These are phyloP conservation scores for Capromys pilorides DNA, from an alignment of 2,797 vertebrate species.

Conservation along the genomic window DNA sequence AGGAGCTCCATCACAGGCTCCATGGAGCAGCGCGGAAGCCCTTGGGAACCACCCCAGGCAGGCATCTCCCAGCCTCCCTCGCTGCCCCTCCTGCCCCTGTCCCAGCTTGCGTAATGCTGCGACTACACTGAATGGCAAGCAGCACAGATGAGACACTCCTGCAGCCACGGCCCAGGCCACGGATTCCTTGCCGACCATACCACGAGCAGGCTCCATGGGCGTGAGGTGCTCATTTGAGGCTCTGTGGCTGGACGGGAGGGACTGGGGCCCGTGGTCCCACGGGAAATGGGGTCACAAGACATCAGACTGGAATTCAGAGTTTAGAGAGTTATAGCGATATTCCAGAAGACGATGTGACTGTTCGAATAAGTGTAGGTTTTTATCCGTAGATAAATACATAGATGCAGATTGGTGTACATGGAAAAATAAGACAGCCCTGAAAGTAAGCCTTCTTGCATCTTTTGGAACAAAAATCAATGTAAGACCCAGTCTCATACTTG, in stretches of 20 bases:
- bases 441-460: background rate
- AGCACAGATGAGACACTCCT: background rate
- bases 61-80: background rate
- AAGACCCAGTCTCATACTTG: background rate
- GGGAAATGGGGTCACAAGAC: background rate
- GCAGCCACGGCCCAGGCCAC: background rate
- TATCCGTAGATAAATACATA: background rate
- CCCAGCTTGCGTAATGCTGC: slow-evolving; percentile 15
- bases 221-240: background rate
- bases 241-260: background rate
- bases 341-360: background rate
- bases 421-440: background rate
- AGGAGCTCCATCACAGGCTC: slow-evolving; percentile 67
- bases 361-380: background rate
- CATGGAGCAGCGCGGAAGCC: background rate
- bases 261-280: background rate
- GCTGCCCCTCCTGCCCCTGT: background rate
- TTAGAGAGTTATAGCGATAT: background rate
- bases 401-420: background rate
- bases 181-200: background rate
- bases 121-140: slow-evolving; percentile 2
- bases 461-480: background rate
- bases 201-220: background rate
- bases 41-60: slow-evolving; percentile 51
- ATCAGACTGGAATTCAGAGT: background rate